Conservation (phyloP, 2,888 invertebrate species). For the Synergus itoensis region DNA sequence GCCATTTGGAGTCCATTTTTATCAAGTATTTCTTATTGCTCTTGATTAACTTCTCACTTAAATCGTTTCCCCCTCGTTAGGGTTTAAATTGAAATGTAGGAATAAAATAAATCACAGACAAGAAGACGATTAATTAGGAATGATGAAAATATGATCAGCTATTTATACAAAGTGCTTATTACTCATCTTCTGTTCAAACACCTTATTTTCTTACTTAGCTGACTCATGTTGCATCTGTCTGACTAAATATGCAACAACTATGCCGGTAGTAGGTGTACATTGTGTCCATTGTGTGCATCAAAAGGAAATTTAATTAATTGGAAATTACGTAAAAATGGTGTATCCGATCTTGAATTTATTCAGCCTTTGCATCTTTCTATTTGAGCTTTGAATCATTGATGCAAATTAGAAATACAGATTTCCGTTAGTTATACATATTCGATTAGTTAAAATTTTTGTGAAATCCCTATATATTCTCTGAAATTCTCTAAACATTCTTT, state of each 20-base stretch:
- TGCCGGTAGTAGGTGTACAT: slow-evolving; percentile 29
- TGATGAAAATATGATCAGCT: slow-evolving; percentile 11
- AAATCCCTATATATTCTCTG: neutral
- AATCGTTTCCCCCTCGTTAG: slow-evolving; percentile 23
- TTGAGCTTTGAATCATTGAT: neutral
- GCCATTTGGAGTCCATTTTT: slow-evolving; percentile 24
- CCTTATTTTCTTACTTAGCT: slow-evolving; percentile 27
- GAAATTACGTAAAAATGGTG: neutral
- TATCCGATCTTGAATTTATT: neutral
- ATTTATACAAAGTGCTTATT: slow-evolving; percentile 35
- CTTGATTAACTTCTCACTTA: slow-evolving; percentile 18
- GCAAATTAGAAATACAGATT: neutral
- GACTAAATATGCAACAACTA: slow-evolving; percentile 36
- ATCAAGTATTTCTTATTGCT: slow-evolving; percentile 19
- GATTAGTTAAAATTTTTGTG: neutral
- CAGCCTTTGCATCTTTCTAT: neutral
- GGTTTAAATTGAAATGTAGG: neutral
- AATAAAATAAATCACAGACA: slow-evolving; percentile 3
- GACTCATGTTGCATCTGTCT: slow-evolving; percentile 37
- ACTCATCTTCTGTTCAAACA: slow-evolving; percentile 37
- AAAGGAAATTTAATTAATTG: slow-evolving; percentile 19
- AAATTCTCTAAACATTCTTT: neutral
- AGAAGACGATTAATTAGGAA: neutral
- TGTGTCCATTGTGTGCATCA: slow-evolving; percentile 4
- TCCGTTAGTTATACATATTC: neutral